A percentile compares a stretch with the other conserved stretches of the same genome.
These are phyloP conservation scores for Doryteuthis pealeii DNA, from an alignment of 1,140 invertebrate species.

Conservation along the genomic window DNA sequence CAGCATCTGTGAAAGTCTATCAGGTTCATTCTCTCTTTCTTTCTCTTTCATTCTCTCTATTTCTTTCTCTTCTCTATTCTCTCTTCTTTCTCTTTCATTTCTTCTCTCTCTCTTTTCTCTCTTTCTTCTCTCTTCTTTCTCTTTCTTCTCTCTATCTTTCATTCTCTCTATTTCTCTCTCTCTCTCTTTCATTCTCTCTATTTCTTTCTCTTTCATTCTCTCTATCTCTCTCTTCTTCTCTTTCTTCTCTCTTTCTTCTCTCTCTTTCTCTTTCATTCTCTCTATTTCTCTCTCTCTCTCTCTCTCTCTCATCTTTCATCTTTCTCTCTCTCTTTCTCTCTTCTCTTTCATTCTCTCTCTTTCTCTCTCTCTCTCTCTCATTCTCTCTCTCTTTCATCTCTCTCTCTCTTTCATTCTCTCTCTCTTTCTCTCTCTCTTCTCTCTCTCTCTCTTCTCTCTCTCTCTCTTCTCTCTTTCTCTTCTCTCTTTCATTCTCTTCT, in stretches of 20 bases:
- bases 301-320: no score
- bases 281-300: neutral
- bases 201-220: slow-evolving; percentile 7
- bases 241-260: no score
- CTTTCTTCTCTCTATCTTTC: slow-evolving; percentile 22
- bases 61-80: neutral
- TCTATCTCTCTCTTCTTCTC: neutral
- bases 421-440: slow-evolving; percentile 9
- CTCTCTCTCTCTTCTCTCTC: neutral
- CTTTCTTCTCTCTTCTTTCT: neutral
- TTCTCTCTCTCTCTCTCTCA: slow-evolving; percentile 5
- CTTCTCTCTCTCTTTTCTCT: slow-evolving; percentile 11
- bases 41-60: neutral
- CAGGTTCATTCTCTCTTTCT: slow-evolving; percentile 60
- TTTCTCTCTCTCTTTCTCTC: slow-evolving; percentile 4
- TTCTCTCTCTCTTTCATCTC: neutral
- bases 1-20: slow-evolving; percentile 80
- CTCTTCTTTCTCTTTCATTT: neutral
- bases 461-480: no score
- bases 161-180: neutral
- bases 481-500: slow-evolving; percentile 1
- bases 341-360: neutral
- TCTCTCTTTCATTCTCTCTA: neutral
- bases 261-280: slow-evolving; percentile 7
- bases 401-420: neutral